These are phyloP conservation scores for Chydorus sphaericus DNA, from an alignment of 2,888 invertebrate species.

Conservation along the genomic window DNA sequence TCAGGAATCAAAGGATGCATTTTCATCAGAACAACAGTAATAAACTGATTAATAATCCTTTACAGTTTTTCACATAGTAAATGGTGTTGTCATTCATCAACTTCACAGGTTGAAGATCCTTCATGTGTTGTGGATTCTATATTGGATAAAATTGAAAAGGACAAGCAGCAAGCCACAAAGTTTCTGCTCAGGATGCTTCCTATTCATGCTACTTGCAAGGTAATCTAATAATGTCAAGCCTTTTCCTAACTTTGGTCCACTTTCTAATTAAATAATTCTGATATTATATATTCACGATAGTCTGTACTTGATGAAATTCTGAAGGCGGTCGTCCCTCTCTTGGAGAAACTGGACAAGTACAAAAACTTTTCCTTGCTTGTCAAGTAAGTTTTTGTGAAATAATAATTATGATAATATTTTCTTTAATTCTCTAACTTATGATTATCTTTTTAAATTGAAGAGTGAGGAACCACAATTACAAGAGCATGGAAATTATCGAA, in stretches of 20 bases:
- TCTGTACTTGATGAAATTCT: constrained; percentile 62
- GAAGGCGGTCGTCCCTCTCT: constrained; percentile 45
- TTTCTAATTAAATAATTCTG: not conserved
- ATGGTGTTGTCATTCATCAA: constrained; percentile 15
- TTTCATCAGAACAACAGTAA: constrained; percentile 60
- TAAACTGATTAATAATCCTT: constrained; percentile 14
- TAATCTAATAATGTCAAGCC: constrained; percentile 18
- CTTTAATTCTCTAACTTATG: not conserved
- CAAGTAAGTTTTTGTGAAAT: constrained; percentile 34
- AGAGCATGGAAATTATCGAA: constrained; percentile 54
- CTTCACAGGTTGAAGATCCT: constrained; percentile 46
- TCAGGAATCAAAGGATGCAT: constrained; percentile 71
- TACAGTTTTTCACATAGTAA: constrained; percentile 7
- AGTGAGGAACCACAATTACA: constrained; percentile 60
- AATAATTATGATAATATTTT: not conserved
- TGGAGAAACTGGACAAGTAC: constrained; percentile 56
- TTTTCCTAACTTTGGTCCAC: not conserved
- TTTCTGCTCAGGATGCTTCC: constrained; percentile 67
- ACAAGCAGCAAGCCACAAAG: constrained; percentile 53
- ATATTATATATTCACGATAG: constrained; percentile 20
- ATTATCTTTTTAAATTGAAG: constrained; percentile 22
- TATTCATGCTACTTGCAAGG: constrained; percentile 59
- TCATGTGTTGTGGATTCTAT: constrained; percentile 52
- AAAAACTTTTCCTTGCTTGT: constrained; percentile 61
- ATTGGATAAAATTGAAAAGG: constrained; percentile 51